These are phyloP conservation scores for Thera obeliscata DNA, from an alignment of 2,888 invertebrate species.

Conservation along the genomic window DNA sequence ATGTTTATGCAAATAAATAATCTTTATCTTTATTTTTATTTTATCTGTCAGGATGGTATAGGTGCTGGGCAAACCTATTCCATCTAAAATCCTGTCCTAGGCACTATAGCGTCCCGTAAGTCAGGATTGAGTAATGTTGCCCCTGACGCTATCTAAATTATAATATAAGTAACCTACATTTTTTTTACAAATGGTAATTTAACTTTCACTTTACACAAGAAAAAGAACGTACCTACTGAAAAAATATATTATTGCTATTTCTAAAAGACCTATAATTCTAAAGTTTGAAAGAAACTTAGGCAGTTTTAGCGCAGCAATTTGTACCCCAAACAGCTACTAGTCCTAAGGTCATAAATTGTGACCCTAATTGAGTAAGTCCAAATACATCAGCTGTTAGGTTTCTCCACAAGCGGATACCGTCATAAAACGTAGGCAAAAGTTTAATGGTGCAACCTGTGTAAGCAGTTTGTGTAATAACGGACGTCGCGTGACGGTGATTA, in stretches of 20 bases:
- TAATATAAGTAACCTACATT: no score
- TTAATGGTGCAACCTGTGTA: not conserved
- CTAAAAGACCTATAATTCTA: not conserved
- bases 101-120: no score
- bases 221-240: not conserved
- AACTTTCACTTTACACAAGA: no score
- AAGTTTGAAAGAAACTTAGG: not conserved
- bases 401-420: not conserved
- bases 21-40: no score
- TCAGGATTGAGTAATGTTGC: no score
- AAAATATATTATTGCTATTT: not conserved
- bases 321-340: slow-evolving; percentile 2
- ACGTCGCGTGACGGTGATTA: not conserved
- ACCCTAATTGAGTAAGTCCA: slow-evolving; percentile 15
- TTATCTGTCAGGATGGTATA: no score
- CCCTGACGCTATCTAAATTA: no score
- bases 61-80: no score
- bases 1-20: no score
- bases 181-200: no score
- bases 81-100: no score
- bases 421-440: not conserved
- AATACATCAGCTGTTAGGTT: not conserved
- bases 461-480: not conserved
- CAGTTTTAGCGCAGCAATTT: slow-evolving; percentile 1
- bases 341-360: slow-evolving; percentile 6